These are phyloP conservation scores for Odocoileus virginianus DNA, from an alignment of 2,113 vertebrate genomes.

Conservation along the genomic window DNA sequence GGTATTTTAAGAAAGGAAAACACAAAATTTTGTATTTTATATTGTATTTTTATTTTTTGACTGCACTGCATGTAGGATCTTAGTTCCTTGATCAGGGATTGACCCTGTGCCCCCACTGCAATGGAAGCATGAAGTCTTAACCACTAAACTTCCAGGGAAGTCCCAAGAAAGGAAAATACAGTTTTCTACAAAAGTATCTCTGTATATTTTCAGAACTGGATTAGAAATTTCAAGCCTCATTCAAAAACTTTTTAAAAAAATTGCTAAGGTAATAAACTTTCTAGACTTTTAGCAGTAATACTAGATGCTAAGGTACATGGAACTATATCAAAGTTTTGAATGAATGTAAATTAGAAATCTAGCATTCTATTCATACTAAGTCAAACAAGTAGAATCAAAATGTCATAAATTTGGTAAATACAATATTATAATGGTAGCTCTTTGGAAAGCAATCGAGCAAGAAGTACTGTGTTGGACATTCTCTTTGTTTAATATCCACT, in stretches of 20 bases:
- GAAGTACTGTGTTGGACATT: neutral
- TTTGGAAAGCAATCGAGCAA: neutral
- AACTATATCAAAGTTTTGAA: neutral
- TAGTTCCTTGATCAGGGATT: neutral
- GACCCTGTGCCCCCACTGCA: neutral
- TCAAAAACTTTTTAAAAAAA: neutral
- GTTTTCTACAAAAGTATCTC: neutral
- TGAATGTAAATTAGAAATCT: neutral
- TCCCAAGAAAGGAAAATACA: neutral
- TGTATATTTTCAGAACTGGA: neutral
- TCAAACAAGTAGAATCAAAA: neutral
- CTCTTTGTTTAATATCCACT: neutral
- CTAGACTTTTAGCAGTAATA: neutral
- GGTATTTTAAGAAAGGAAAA: neutral
- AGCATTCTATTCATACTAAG: neutral
- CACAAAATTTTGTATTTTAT: neutral
- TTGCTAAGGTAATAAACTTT: neutral
- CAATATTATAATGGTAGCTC: neutral
- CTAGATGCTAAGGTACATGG: neutral
- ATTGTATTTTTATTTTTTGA: neutral
- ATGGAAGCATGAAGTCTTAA: neutral
- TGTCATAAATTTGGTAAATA: neutral
- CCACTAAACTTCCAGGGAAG: neutral
- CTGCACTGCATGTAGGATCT: neutral
- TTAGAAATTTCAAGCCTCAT: neutral